phyloP scores from a whole-genome alignment of 2,797 vertebrate genomes.

The Liasis olivaceus region DNA sequence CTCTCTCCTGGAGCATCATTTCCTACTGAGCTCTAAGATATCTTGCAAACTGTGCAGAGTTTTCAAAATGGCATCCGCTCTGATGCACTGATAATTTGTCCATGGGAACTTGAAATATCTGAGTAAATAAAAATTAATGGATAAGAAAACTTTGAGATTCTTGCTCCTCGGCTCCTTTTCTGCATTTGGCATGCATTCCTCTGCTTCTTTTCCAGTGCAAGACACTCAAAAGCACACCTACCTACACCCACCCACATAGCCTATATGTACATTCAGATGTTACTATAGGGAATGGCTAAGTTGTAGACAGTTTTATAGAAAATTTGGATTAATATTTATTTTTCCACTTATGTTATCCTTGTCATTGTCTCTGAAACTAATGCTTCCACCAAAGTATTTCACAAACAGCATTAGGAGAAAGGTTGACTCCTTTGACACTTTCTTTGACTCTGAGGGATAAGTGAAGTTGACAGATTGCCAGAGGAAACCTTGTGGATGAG shows the following conservation, averaged over 20 bases:
- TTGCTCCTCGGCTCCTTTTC: not conserved
- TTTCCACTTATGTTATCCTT: not conserved
- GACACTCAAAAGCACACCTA: not conserved
- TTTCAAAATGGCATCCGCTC: constrained; percentile 43
- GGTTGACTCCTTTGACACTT: too few species aligned
- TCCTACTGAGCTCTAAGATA: constrained; percentile 5
- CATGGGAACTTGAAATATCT: constrained; percentile 50
- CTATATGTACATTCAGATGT: not conserved
- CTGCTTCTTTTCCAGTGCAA: constrained; percentile 18
- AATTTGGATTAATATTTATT: too few species aligned
- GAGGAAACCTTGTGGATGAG: too few species aligned
- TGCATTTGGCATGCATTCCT: not conserved
- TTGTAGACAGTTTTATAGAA: not conserved
- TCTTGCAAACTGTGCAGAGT: constrained; percentile 57
- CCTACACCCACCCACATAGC: too few species aligned
- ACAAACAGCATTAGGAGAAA: too few species aligned
- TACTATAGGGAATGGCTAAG: not conserved
- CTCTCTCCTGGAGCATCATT: not conserved
- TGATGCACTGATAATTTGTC: constrained; percentile 19
- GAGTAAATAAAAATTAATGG: constrained; percentile 36
- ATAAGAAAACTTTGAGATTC: constrained; percentile 32
- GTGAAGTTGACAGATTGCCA: too few species aligned
- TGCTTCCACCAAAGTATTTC: not conserved
- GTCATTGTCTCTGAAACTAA: not conserved
- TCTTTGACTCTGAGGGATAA: too few species aligned